Evolutionary conservation across 2,888 invertebrate genomes (phyloP).

Genomic region (Hydriomena furcata): DNA sequence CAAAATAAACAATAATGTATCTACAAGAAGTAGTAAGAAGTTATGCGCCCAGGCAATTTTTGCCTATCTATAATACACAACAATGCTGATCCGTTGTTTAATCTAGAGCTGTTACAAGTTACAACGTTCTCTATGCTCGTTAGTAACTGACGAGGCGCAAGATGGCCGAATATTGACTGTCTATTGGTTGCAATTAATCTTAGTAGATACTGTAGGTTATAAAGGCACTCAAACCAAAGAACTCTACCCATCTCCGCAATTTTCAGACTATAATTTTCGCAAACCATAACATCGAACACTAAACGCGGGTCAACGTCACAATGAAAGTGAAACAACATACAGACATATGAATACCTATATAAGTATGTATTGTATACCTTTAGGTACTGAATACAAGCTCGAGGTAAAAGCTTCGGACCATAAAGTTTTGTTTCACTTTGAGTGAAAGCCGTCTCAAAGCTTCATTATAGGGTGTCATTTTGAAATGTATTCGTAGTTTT

Average conservation of each 20-base stretch:
- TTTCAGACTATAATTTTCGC: background rate
- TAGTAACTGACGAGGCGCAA: too few species aligned
- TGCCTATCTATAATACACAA: too few species aligned
- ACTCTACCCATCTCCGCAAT: background rate
- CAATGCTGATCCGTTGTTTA: too few species aligned
- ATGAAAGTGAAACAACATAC: slow-evolving; percentile 36
- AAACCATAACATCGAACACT: background rate
- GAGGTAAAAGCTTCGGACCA: slow-evolving; percentile 51
- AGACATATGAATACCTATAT: slow-evolving; percentile 1
- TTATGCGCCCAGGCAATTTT: too few species aligned
- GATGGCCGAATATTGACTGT: too few species aligned
- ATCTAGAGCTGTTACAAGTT: too few species aligned
- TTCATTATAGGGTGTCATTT: slow-evolving; percentile 23
- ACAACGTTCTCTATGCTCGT: too few species aligned
- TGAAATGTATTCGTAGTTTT: background rate
- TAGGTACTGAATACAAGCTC: slow-evolving; percentile 29
- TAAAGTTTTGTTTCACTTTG: slow-evolving; percentile 50
- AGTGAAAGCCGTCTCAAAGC: slow-evolving; percentile 33
- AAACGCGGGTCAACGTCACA: slow-evolving; percentile 43
- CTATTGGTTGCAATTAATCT: too few species aligned
- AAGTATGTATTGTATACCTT: background rate
- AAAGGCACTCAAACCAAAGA: too few species aligned
- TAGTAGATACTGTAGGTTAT: too few species aligned
- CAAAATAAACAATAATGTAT: too few species aligned
- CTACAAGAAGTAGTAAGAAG: too few species aligned